A percentile compares a stretch with the other conserved stretches of the same genome.
Evolutionary conservation across 2,888 invertebrate species (phyloP).

Genomic region (Pteria penguin): DNA sequence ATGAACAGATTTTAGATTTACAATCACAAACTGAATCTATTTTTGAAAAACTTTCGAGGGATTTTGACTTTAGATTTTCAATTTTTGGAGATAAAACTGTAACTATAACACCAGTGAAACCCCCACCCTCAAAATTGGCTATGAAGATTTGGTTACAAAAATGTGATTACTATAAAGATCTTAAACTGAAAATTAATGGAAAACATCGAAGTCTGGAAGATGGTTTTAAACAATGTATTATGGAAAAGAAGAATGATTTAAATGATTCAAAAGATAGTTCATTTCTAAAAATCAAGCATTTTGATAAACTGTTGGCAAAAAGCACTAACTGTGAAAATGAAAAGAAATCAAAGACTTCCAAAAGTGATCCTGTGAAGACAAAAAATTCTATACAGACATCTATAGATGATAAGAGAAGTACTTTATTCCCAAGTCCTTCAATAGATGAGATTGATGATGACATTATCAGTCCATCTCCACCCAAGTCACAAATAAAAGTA

Average conservation of each 20-base stretch:
- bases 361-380: neutral
- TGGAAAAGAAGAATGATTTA: neutral
- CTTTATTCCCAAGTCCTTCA: too few relatives aligned
- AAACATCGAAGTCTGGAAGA: neutral
- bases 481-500: neutral
- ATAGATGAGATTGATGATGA: slow-evolving; percentile 20
- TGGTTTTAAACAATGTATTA: slow-evolving; percentile 22
- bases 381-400: neutral
- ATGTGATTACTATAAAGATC: slow-evolving; percentile 38
- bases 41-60: slow-evolving; percentile 56
- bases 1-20: slow-evolving; percentile 51
- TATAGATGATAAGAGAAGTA: neutral
- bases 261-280: neutral
- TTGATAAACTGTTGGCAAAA: neutral
- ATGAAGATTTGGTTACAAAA: slow-evolving; percentile 56
- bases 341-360: neutral
- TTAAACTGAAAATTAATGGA: slow-evolving; percentile 20
- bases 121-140: slow-evolving; percentile 55
- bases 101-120: slow-evolving; percentile 66
- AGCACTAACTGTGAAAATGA: neutral
- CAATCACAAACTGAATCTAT: slow-evolving; percentile 50
- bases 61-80: slow-evolving; percentile 62
- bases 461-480: slow-evolving; percentile 35
- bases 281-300: neutral
- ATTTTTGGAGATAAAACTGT: slow-evolving; percentile 60